Conservation (phyloP, 1,140 invertebrate genomes). For the Aphelinus atriplicis region DNA sequence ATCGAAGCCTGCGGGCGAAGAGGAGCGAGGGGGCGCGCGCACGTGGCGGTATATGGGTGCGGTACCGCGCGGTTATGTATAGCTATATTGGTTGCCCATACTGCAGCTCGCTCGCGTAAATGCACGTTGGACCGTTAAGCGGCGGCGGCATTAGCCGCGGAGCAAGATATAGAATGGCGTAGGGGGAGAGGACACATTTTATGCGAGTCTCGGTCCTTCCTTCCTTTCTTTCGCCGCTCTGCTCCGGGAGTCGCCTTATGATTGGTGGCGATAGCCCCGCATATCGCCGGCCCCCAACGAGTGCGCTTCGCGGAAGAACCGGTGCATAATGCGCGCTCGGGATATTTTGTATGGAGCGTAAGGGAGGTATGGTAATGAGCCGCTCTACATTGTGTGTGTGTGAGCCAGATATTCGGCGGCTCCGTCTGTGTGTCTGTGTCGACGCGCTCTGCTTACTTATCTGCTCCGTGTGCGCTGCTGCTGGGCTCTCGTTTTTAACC, state of each 20-base stretch:
- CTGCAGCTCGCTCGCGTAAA: not conserved
- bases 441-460: too few relatives aligned
- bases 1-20: too few relatives aligned
- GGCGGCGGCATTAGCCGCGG: conserved; percentile 9
- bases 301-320: not conserved
- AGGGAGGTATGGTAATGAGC: not conserved
- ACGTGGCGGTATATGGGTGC: not conserved
- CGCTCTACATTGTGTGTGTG: not conserved
- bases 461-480: too few relatives aligned
- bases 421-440: too few relatives aligned
- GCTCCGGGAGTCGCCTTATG: too few relatives aligned
- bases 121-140: conserved; percentile 18
- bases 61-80: not conserved
- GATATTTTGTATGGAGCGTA: not conserved
- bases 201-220: not conserved
- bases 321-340: not conserved
- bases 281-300: not conserved
- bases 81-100: not conserved
- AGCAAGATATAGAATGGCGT: not conserved
- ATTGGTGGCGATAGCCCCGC: not conserved
- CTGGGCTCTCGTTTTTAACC: too few relatives aligned
- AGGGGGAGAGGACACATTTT: conserved; percentile 23
- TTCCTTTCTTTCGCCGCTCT: too few relatives aligned
- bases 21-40: not conserved
- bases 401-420: too few relatives aligned